Base-by-base conservation (phyloP, 1,140 invertebrate genomes). In the Psix sp. region DNA sequence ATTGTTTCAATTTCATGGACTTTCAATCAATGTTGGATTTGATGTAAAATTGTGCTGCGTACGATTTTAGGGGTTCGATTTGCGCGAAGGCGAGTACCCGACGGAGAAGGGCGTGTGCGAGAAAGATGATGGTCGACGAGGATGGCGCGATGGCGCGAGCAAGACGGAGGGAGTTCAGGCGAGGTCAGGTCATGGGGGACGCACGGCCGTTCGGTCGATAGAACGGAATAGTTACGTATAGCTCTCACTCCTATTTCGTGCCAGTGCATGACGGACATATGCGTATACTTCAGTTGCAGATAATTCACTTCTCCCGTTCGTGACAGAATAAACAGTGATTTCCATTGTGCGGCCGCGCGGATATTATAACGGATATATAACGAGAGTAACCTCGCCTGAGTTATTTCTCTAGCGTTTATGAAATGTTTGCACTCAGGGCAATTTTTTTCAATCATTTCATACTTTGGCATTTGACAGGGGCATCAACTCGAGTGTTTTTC, bases 101-200 rank as follows among this genome's bases (percentile, higher is more conserved):
- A 62, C 76, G 48, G 72, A 43, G 73, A 59, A 76, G 38, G 6
- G 0, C 4, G 13, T 2, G 45, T 5, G 26, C 0, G 48, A 63
- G 59, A 3, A 18, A 62, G 46, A 35, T 9, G 29, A 26, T 15
- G 33, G 1, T 15, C 18, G 14, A 65, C 18, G 31, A 45, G 48
- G 33, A 49, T 45, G 35, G 14, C 33, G 46, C 13, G 40, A 42
- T 15, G 13, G 24, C 4, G 31, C 16, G 38, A 77, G 16, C 60
- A 43, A 54, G 65, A 73, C 45, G 49, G 31, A 39, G 57, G 18
- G 74, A 77, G 85, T 86, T 86, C 85, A 86, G 85, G 79, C 77
- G 84, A 84, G 85, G 85, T 86, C 85, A 86, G 85, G 85, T 86
- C 85, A 86, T 83, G 83, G 84, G 82, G 84, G 80, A 84, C 78